Conservation (phyloP, 2,113 vertebrate species). For the Sinosuthora webbiana region DNA sequence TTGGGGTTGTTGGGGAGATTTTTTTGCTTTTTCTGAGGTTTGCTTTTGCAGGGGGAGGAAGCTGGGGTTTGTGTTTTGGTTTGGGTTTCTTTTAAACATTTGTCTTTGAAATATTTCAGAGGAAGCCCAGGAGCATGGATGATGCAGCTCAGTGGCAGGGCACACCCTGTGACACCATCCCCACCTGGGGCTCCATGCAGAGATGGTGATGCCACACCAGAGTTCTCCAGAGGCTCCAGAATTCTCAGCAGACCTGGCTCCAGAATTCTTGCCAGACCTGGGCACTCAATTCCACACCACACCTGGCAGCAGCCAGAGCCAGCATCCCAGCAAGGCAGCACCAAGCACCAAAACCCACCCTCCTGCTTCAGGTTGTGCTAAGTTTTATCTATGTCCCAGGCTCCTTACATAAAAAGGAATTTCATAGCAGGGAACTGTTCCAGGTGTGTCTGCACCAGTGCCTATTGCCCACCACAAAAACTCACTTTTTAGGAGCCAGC, state of each 20-base stretch:
- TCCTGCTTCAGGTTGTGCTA: background rate
- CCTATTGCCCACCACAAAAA: background rate
- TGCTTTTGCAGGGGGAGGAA: background rate
- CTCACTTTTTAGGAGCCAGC: background rate
- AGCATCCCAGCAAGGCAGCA: background rate
- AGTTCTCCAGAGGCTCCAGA: background rate
- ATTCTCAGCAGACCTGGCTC: background rate
- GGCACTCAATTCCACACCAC: background rate
- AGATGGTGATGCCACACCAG: background rate
- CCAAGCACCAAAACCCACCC: background rate
- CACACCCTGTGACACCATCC: background rate
- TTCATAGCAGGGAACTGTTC: background rate
- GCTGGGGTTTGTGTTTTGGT: accelerated
- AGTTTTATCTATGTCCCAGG: background rate
- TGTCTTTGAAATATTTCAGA: background rate
- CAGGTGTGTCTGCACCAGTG: background rate
- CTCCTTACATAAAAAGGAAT: background rate
- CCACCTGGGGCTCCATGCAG: accelerated
- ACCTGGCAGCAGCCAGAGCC: background rate
- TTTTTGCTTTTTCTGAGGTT: background rate
- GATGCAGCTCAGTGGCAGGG: background rate
- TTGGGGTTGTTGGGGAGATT: too few relatives aligned
- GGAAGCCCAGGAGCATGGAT: background rate
- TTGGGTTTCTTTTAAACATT: background rate
- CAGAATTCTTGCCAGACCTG: background rate